A percentile compares a stretch with the other conserved stretches of the same genome.
Evolutionary conservation across 2,113 vertebrate species (phyloP).

Genomic region (Hemiscyllium ocellatum): DNA sequence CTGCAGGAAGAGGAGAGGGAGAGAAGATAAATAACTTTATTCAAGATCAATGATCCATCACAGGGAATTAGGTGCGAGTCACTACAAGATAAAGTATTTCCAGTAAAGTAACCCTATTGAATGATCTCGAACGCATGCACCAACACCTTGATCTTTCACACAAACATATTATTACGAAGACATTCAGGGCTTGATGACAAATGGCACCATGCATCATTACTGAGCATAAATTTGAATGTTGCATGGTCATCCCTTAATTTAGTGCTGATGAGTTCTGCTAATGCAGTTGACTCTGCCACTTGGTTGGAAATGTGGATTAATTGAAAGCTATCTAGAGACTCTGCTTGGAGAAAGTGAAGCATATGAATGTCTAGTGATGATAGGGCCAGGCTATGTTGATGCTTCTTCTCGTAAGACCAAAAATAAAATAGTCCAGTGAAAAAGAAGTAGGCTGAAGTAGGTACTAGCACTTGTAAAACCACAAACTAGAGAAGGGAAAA

Average conservation of each 20-base stretch:
- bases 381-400: neutral
- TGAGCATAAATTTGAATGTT: neutral
- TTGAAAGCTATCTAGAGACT: neutral
- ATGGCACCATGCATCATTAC: neutral
- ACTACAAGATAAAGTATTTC: neutral
- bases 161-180: neutral
- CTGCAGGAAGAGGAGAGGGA: slow-evolving; percentile 17
- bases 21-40: neutral
- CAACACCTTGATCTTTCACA: neutral
- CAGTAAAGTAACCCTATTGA: neutral
- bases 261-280: neutral
- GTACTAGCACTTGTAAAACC: neutral
- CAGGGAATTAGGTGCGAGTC: neutral
- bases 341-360: neutral
- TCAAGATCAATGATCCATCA: neutral
- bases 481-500: neutral
- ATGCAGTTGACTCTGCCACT: neutral
- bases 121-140: neutral
- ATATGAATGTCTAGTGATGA: neutral
- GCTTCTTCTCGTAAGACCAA: neutral
- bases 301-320: no score
- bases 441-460: neutral
- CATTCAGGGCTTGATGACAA: neutral
- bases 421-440: neutral
- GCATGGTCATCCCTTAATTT: neutral